Evolutionary conservation across 2,113 vertebrate genomes (phyloP), one percentile per base, ranked within the genome.

Genomic region (Epinephelus cyanopodus): DNA sequence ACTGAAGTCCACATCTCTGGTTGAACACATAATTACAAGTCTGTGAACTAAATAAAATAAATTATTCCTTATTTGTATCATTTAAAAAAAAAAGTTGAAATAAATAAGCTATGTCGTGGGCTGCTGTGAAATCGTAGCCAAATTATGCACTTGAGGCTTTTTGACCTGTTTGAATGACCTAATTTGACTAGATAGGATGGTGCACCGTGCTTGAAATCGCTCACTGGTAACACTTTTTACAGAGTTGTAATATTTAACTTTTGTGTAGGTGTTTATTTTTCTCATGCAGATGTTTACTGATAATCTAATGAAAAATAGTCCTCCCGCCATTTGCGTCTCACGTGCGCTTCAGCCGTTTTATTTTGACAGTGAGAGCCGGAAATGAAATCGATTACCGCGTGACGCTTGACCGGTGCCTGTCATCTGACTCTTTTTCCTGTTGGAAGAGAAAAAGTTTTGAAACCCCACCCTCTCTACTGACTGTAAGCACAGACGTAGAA

Each of bases 401-500:
- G 1, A 0, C 7, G 0, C 27, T 79, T 88, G 48, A 74, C 76
- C 4, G 1, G 0, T 21, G 19, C 54, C 78, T 70, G 92, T 95
- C 93, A 94, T 92, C 90, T 94, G 94, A 95, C 87, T 91, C 85
- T 84, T 92, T 45, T 95, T 95, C 95, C 95, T 95, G 94, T 93
- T 66, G 87, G 86, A 83, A 92, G 73, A 85, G 56, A 71, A 88
- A 83, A 89, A 93, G 89, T 90, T 91, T 75, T 64, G 84, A 91
- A 94, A 89, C 93, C 91, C 93, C 94, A 92, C 94, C 95, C 95
- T 94, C 92, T 61, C 1, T 14, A 5, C 83, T 60, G 91, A 72
- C 84, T 86, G 85, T 69, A 52, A 71, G 92, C 89, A 39, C 81
- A 75, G 76, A 93, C 90, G 88, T 82, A 91, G 89, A 79, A 91